Evolutionary conservation across 2,113 vertebrate genomes (phyloP), one percentile per base, ranked within the genome.

Genomic region (Propithecus coquereli): DNA sequence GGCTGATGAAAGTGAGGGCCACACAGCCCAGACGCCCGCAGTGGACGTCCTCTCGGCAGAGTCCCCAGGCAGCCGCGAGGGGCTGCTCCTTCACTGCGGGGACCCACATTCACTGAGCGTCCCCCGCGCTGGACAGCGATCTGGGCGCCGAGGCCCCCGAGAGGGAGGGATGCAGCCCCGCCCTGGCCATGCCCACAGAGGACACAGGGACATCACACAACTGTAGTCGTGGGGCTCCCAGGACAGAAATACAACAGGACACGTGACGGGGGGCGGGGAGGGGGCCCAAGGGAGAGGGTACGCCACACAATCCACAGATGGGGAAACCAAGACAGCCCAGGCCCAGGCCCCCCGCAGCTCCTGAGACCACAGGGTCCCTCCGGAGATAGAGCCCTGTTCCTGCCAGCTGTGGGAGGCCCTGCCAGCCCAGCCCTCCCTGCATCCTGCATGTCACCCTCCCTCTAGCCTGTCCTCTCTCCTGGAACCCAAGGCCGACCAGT

Each of bases 381-480:
- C 40, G 14, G 63, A 11, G 17, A 23, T 30, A 9, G 12, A 27
- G 54, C 23, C 27, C 17, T 30, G 9, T 2, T 66, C 43, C 37
- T 73, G 12, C 66, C 59, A 4, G 45, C 71, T 40, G 59, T 34
- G 2, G 40, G 13, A 22, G 50, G 65, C 34, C 43, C 37, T 73
- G 12, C 77, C 71, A 23, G 17, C 63, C 50, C 18, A 13, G 34
- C 25, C 23, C 32, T 71, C 50, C 2, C 45, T 34, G 47, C 34
- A 12, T 25, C 82, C 77, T 79, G 59, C 12, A 1, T 34, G 9
- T 71, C 23, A 2, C 37, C 54, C 30, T 25, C 14, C 57, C 59
- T 50, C 40, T 54, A 40, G 54, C 30, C 54, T 89, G 66, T 92
- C 37, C 88, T 32, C 94, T 74, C 34, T 80, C 47, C 63, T 76